These are phyloP conservation scores for Nothoprocta perdicaria DNA, from an alignment of 2,113 vertebrate genomes.

Conservation along the genomic window DNA sequence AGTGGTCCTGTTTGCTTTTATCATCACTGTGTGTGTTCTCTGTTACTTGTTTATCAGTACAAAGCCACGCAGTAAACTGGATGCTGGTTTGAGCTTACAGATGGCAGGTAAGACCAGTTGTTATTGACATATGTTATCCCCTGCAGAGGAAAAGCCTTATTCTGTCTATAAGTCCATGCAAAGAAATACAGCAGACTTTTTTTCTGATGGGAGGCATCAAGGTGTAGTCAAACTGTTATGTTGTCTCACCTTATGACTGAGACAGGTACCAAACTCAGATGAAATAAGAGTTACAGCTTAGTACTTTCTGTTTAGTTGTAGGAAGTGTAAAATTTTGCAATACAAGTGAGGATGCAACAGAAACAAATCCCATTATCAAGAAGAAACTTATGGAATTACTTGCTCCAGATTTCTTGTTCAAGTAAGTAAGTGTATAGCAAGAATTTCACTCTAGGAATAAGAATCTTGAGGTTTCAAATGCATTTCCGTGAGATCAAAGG, in stretches of 20 bases:
- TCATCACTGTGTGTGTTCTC: slow-evolving; percentile 91
- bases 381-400: not conserved
- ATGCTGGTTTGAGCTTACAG: slow-evolving; percentile 86
- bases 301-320: not conserved
- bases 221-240: not conserved
- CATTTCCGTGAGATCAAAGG: not conserved
- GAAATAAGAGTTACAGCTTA: not conserved
- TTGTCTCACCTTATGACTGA: not conserved
- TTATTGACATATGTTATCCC: not conserved
- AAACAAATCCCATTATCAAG: not conserved
- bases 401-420: not conserved
- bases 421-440: not conserved
- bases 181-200: not conserved
- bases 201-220: not conserved
- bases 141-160: slow-evolving; percentile 20
- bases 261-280: not conserved
- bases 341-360: not conserved
- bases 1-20: slow-evolving; percentile 89
- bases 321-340: not conserved
- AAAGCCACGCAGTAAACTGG: slow-evolving; percentile 87
- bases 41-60: slow-evolving; percentile 93
- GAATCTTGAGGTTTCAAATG: not conserved
- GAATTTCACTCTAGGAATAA: not conserved
- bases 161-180: not conserved
- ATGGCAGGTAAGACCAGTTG: slow-evolving; percentile 78